Base-by-base conservation (phyloP, 2,113 vertebrate genomes). In the Grallaria varia region DNA sequence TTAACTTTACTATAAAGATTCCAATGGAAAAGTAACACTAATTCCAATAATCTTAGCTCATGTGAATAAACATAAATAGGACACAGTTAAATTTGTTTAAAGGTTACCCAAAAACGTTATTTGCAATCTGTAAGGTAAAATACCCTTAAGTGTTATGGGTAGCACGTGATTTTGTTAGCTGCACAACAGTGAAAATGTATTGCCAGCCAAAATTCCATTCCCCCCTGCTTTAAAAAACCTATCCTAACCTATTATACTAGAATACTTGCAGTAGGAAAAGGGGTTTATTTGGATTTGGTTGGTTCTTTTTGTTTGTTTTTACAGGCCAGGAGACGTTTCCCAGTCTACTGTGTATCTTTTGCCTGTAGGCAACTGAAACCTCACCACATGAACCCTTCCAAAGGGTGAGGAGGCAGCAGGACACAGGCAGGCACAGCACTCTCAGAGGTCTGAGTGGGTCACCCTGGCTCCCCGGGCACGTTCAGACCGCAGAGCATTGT, bases 51-150 rank as follows among this genome's bases (percentile, higher is more conserved):
- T 67, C 44, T 87, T 60, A 86, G 37, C 15, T 75, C 39, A n/a
- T 88, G 50, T 47, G 40, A 91, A 94, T 67, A 95, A 66, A 73
- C 55, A 13, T 50, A 84, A 90, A 75, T 44, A 81, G 75, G 55
- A 74, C 59, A 80, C 52, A 56, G 73, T 64, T 84, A 66, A 63
- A 93, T 80, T 50, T 85, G 33, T 62, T 80, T 62, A 44, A 85
- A 50, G 60, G 52, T 53, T 92, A 81, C 39, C 47, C 22, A 30
- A 35, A 86, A 62, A 89, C 31, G 30, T 83, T 83, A 76, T 80
- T 96, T 88, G 59, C 78, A 86, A 35, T 80, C 75, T 83, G 35
- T 67, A 35, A 91, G 85, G 67, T 82, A 64, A 80, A 31, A 87
- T 11, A 30, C n/a, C 53, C 31, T 56, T 79, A 66, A 87, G 78